phyloP scores from a whole-genome alignment of 1,140 invertebrate species.

The Macrobrachium nipponense region DNA sequence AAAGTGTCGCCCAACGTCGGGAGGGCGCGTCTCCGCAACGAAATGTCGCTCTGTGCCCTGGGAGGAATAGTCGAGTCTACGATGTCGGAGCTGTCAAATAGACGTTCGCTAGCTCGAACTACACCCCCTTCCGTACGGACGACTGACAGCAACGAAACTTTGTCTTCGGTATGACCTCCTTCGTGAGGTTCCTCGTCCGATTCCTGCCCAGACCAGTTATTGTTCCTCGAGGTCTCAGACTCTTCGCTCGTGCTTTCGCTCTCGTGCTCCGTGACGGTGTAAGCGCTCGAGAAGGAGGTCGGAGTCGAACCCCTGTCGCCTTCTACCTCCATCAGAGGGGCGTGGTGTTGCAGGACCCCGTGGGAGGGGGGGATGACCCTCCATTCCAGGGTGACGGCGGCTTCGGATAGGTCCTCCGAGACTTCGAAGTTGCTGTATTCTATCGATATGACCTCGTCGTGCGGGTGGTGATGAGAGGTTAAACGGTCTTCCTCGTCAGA shows the following conservation, averaged over 20 bases:
- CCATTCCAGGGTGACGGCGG: conserved; percentile 16
- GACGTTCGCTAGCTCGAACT: no score
- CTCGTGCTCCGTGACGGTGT: conserved; percentile 56
- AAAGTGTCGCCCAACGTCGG: no score
- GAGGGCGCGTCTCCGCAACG: no score
- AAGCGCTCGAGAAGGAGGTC: conserved; percentile 60
- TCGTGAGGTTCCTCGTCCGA: conserved; percentile 32
- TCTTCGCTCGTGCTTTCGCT: conserved; percentile 36
- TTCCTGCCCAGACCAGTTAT: conserved; percentile 40
- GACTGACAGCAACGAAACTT: not conserved
- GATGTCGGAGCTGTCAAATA: no score
- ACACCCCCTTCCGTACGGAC: no score
- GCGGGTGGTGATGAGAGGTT: not conserved
- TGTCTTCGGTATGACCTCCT: not conserved
- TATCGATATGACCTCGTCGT: not conserved
- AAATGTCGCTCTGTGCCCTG: no score
- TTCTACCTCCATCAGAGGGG: conserved; percentile 19
- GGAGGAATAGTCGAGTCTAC: no score
- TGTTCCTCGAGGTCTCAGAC: conserved; percentile 29
- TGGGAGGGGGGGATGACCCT: conserved; percentile 31
- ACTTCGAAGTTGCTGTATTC: not conserved
- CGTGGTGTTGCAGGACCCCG: not conserved
- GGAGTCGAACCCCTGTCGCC: conserved; percentile 41
- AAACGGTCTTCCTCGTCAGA: not conserved
- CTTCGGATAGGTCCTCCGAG: not conserved